A percentile compares a stretch with the other conserved stretches of the same genome.
Conservation (phyloP, 1,140 invertebrate genomes). For the Drosophila funebris region DNA sequence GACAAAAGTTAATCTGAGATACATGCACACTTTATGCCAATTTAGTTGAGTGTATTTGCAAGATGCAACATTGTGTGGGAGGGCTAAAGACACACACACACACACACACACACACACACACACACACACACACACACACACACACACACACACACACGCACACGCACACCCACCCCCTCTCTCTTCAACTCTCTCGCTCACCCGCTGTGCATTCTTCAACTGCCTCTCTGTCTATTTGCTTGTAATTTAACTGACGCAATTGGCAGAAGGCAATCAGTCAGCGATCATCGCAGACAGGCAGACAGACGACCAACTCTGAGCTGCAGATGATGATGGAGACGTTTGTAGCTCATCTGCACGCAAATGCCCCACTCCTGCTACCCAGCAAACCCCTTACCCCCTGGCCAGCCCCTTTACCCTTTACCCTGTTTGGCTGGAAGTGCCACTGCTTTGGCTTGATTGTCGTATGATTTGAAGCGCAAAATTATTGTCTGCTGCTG, state of each 20-base stretch:
- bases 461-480: constrained; percentile 67
- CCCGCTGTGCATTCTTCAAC: background rate
- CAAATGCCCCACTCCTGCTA: constrained; percentile 18
- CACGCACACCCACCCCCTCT: background rate
- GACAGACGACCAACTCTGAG: background rate
- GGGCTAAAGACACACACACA: too few relatives aligned
- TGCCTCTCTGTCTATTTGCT: background rate
- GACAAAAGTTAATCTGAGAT: too few relatives aligned
- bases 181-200: background rate
- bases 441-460: background rate
- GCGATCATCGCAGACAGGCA: constrained; percentile 6
- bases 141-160: too few relatives aligned
- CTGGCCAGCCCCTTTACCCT: background rate
- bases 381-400: background rate
- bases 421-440: too few relatives aligned
- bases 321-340: background rate
- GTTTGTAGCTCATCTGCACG: constrained; percentile 16
- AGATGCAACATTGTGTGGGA: too few relatives aligned
- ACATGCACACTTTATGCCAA: too few relatives aligned
- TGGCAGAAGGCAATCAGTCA: constrained; percentile 16
- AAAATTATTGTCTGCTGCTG: constrained; percentile 50
- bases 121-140: too few relatives aligned
- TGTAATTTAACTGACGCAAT: constrained; percentile 26
- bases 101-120: too few relatives aligned
- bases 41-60: too few relatives aligned